Percentiles rank a stretch among this genome's conserved stretches.
These are phyloP conservation scores for Elegia similella DNA, from an alignment of 2,888 invertebrate genomes.

Conservation along the genomic window DNA sequence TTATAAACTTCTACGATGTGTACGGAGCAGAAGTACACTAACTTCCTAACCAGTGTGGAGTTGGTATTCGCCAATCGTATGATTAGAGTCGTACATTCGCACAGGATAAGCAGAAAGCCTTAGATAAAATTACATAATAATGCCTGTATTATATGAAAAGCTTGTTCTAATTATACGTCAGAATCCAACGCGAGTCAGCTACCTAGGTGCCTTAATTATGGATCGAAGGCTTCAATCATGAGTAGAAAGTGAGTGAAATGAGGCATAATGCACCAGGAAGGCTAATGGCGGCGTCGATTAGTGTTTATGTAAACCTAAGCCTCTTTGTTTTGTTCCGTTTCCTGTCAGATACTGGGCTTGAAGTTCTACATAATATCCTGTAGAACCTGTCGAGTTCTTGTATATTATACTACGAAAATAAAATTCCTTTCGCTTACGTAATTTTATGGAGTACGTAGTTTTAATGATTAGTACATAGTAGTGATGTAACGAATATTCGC, in stretches of 20 bases:
- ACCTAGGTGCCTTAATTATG: constrained; percentile 21
- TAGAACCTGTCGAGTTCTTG: not conserved
- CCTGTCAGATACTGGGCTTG: constrained; percentile 2
- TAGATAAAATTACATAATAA: not conserved
- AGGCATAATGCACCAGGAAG: constrained; percentile 27
- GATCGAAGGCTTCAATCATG: constrained; percentile 23
- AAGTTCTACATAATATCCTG: not conserved
- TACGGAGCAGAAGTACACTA: too few relatives aligned
- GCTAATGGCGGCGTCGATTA: constrained; percentile 26
- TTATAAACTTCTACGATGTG: too few relatives aligned
- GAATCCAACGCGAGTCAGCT: not conserved
- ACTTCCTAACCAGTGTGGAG: too few relatives aligned
- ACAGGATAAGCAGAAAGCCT: constrained; percentile 10
- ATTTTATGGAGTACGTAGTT: too few relatives aligned
- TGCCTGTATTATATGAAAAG: not conserved
- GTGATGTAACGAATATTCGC: too few relatives aligned
- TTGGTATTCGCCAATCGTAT: too few relatives aligned
- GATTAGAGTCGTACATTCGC: not conserved
- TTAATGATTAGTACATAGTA: too few relatives aligned
- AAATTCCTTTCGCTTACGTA: too few relatives aligned
- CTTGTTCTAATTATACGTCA: not conserved
- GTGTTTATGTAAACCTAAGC: constrained; percentile 20
- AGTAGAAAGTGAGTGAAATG: constrained; percentile 28
- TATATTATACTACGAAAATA: too few relatives aligned
- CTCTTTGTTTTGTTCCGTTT: constrained; percentile 15